Evolutionary conservation across 1,140 invertebrate species (phyloP).

Genomic region (Trichonephila clavipes): DNA sequence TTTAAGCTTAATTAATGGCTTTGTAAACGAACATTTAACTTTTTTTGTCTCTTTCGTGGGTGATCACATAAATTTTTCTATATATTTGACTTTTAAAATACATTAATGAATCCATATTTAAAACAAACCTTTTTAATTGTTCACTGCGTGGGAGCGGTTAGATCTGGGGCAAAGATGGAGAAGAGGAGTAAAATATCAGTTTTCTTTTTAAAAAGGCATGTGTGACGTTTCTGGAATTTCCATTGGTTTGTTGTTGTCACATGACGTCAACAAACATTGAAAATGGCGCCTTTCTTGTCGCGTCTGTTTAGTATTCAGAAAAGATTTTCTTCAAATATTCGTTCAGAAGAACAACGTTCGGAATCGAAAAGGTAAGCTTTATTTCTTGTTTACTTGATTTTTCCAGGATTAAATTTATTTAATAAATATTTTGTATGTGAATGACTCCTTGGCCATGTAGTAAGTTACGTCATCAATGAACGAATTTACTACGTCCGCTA

Average conservation of each 20-base stretch:
- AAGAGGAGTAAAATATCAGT: neutral
- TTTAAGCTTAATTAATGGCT: too few species aligned
- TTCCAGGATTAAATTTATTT: neutral
- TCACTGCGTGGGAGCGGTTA: neutral
- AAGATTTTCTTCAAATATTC: slow-evolving; percentile 66
- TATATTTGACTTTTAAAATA: neutral
- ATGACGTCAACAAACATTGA: slow-evolving; percentile 73
- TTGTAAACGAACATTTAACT: too few species aligned
- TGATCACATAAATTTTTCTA: neutral
- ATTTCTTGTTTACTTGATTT: neutral
- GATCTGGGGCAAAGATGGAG: neutral
- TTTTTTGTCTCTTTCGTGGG: too few species aligned
- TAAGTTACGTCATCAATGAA: slow-evolving; percentile 73
- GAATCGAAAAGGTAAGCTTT: slow-evolving; percentile 63
- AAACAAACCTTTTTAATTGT: neutral
- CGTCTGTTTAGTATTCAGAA: slow-evolving; percentile 70
- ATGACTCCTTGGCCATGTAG: slow-evolving; percentile 1
- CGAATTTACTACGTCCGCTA: slow-evolving; percentile 53
- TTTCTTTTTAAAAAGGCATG: slow-evolving; percentile 51
- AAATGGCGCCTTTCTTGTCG: slow-evolving; percentile 75
- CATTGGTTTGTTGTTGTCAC: slow-evolving; percentile 65
- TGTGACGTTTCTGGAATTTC: slow-evolving; percentile 32
- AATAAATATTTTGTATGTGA: neutral
- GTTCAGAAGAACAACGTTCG: slow-evolving; percentile 58
- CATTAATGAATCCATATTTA: neutral